Evolutionary conservation across 1,140 invertebrate genomes (phyloP), one percentile per base, ranked within the genome.

Genomic region (Drosophila nigrodunni): DNA sequence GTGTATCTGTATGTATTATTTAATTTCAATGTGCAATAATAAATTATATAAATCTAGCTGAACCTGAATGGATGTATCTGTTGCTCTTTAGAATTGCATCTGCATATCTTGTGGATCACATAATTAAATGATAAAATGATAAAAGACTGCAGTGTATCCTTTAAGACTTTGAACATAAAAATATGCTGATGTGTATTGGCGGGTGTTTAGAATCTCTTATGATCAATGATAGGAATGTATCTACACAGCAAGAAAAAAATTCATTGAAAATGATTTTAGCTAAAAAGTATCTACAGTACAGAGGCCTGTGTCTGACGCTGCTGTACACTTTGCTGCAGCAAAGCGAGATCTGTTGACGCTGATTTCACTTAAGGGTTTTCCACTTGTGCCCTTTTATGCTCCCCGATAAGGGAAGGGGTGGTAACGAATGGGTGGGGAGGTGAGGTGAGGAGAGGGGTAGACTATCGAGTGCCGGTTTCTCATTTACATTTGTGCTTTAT

Each of bases 391-490:
- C 30, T 74, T 44, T 35, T n/a, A 2, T 30, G n/a, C 8, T 49
- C 35, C 49, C 15, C 46, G 7, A 34, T 5, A 3, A 30, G 55
- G 60, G 77, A 30, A 30, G 25, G 25, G 25, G 25, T 30, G 25
- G 25, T 0, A 21, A 21, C 18, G 18, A 30, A 6, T 30, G 6
- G 25, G 6, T 0, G 25, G 25, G 25, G 6, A 0, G 25, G 25
- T 5, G 25, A 6, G 25, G 25, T 0, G 25, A 30, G 3, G 50
- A 1, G 15, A 15, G 15, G n/a, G 30, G 11, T 7, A 30, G 47
- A 52, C 83, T 74, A 85, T 88, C 75, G 87, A 90, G 87, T 90
- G 87, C 62, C 65, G 13, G 64, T 49, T 67, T 67, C 34, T 34
- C 61, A 72, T 73, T 81, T 67, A 69, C 65, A 74, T 77, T 72